phyloP scores from a whole-genome alignment of 2,113 vertebrate genomes.

The Natator depressus region DNA sequence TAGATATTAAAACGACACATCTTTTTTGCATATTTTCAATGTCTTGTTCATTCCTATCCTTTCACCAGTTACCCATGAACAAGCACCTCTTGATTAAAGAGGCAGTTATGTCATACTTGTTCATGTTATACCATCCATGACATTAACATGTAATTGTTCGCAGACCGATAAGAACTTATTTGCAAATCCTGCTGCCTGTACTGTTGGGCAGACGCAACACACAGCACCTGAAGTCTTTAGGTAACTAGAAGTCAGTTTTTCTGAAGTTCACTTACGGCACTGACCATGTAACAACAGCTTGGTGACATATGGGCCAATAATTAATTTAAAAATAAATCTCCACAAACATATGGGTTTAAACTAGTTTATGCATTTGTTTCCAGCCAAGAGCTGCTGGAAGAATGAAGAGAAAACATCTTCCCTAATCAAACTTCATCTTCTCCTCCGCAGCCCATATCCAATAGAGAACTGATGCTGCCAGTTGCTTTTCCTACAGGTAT shows the following conservation, averaged over 20 bases:
- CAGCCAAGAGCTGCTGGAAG: accelerated
- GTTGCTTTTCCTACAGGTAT: accelerated
- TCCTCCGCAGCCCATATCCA: background rate
- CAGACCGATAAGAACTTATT: background rate
- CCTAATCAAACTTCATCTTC: background rate
- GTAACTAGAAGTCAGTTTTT: background rate
- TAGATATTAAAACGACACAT: background rate
- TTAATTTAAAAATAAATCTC: background rate
- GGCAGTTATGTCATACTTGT: accelerated
- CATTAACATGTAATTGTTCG: background rate
- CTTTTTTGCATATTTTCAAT: background rate
- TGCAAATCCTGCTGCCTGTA: background rate
- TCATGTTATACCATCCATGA: background rate
- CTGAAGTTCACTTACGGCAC: background rate
- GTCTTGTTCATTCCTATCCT: accelerated
- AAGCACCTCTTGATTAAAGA: background rate
- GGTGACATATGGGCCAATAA: too few relatives aligned
- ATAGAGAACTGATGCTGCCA: background rate
- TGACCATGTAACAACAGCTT: background rate
- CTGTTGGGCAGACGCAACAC: background rate
- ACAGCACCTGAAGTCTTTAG: background rate
- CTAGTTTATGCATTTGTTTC: background rate
- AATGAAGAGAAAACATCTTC: background rate
- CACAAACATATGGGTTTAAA: background rate
- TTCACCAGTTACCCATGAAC: background rate